Evolutionary conservation across 2,888 invertebrate species (phyloP), one percentile per base, ranked within the genome.

Genomic region (Drosophila gaucha): DNA sequence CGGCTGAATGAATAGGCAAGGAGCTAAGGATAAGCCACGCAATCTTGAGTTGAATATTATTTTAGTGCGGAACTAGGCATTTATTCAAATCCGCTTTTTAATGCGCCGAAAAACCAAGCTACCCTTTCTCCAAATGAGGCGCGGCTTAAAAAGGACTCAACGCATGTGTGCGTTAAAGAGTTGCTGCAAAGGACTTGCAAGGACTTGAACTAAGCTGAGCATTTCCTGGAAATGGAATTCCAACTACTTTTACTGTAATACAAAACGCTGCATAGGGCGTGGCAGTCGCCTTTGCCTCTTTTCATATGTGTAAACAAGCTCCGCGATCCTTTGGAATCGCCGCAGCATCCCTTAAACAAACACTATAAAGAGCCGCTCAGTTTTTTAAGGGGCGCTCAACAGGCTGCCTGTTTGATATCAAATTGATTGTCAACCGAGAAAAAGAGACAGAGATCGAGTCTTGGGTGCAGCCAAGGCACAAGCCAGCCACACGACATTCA

Each of bases 391-490:
- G 51, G 59, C 51, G 43, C 62, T 64, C 65, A 74, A 74, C 73
- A 85, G 76, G 68, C 80, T 57, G 47, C 6, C 43, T 52, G 39
- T 68, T 82, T 87, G 69, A 78, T 86, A 87, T 87, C 67, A 79
- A 82, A 69, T 85, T 85, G 77, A 87, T 77, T 56, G 74, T 50
- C 39, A 51, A 43, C 31, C 10, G 16, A 12, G 12, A 6, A 18
- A 52, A n/a, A 9, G 14, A 44, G 56, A 10, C 24, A 16, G 26
- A 28, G 20, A 46, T 46, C 44, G 26, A 54, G 54, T 18, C 35
- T 47, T 70, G 66, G 69, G 73, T 60, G 67, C 77, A 71, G 52
- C 44, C 12, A 18, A 18, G 44, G 51, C 87, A 74, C 74, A 71
- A 67, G 85, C 72, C 77, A 62, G 57, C 26, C 73, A 59, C 69